A percentile compares a stretch with the other conserved stretches of the same genome.
Evolutionary conservation across 23 tunicate genomes (phyloP).

Genomic region (Trididemnum clinides): DNA sequence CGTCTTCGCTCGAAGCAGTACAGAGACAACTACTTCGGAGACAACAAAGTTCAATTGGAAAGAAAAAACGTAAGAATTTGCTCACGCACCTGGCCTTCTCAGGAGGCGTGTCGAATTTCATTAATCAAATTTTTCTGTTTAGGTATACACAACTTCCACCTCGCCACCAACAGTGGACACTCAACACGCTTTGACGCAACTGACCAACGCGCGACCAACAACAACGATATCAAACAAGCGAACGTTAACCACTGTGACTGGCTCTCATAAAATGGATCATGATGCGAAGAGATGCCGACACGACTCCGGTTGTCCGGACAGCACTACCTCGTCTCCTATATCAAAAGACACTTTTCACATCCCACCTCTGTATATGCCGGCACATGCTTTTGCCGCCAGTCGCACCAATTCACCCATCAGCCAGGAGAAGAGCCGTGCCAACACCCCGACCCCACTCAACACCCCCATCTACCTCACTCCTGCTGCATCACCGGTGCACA

Average conservation of each 20-base stretch:
- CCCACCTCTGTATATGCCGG: conserved; percentile 55
- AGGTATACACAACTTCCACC: conserved; percentile 60
- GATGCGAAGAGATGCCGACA: conserved; percentile 47
- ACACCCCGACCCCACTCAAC: conserved; percentile 34
- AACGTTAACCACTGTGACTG: conserved; percentile 59
- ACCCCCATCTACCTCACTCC: conserved; percentile 89
- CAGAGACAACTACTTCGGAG: conserved; percentile 60
- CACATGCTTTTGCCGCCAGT: conserved; percentile 53
- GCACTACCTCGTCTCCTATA: conserved; percentile 12
- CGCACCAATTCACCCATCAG: conserved; percentile 62
- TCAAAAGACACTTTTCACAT: background rate
- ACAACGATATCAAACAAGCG: conserved; percentile 66
- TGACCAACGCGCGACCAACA: conserved; percentile 70
- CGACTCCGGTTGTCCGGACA: conserved; percentile 46
- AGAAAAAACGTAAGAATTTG: too few relatives aligned
- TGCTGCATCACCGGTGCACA: conserved; percentile 65
- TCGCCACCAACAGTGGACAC: conserved; percentile 82
- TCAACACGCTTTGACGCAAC: conserved; percentile 52
- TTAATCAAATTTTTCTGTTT: background rate
- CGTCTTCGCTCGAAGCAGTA: conserved; percentile 73
- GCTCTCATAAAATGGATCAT: conserved; percentile 44
- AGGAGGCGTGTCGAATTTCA: too few relatives aligned
- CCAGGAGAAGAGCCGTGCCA: background rate
- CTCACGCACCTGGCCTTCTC: too few relatives aligned
- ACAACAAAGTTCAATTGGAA: too few relatives aligned